Percentiles rank a stretch among this genome's conserved stretches.
Evolutionary conservation across 2,888 invertebrate genomes (phyloP).

Genomic region (Pelosia muscerda): DNA sequence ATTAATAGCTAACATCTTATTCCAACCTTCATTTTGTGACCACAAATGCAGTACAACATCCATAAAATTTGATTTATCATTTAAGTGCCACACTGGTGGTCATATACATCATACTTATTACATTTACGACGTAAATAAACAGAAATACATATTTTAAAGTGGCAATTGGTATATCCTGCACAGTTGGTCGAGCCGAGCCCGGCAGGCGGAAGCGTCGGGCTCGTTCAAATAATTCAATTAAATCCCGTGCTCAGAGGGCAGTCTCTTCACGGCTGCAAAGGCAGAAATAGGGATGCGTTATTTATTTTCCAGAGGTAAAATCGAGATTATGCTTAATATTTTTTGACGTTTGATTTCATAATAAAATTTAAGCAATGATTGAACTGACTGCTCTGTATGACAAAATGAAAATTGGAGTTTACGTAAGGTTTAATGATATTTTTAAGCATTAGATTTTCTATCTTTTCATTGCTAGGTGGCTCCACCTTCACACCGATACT

Average conservation of each 20-base stretch:
- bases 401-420: neutral
- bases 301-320: neutral
- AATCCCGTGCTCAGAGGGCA: conserved; percentile 77
- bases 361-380: neutral
- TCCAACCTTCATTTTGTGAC: neutral
- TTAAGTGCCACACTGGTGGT: neutral
- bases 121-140: conserved; percentile 52
- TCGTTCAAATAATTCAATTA: conserved; percentile 86
- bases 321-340: neutral
- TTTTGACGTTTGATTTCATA: neutral
- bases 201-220: conserved; percentile 80
- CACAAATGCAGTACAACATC: neutral
- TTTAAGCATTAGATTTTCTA: too few species aligned
- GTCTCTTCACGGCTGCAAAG: conserved; percentile 74
- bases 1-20: neutral
- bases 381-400: neutral
- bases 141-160: conserved; percentile 73
- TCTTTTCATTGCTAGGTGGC: too few species aligned
- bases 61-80: neutral
- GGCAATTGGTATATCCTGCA: conserved; percentile 84
- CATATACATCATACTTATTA: conserved; percentile 4
- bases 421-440: too few species aligned
- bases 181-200: conserved; percentile 57
- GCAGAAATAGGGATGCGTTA: conserved; percentile 64
- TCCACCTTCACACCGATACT: too few species aligned